Percentiles rank a stretch among this genome's conserved stretches.
Conservation (phyloP, 2,797 vertebrate species). For the Falco concolor region DNA sequence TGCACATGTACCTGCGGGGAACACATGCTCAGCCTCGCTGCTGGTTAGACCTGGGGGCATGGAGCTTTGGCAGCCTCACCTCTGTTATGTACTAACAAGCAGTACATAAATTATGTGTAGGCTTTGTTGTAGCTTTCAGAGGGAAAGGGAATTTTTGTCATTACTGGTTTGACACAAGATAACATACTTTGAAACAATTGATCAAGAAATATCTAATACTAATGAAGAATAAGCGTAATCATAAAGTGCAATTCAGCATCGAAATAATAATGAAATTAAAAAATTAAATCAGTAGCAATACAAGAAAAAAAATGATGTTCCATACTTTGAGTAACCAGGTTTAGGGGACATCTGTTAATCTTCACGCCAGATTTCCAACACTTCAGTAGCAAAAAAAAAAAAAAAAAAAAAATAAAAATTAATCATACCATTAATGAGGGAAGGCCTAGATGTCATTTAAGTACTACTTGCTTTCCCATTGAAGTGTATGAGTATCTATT, state of each 20-base stretch:
- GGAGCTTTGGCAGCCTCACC: background rate
- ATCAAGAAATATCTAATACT: background rate
- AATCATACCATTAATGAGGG: background rate
- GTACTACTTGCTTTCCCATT: background rate
- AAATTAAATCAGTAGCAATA: background rate
- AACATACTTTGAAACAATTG: background rate
- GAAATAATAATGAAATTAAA: background rate
- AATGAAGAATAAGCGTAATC: background rate
- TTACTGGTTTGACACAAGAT: background rate
- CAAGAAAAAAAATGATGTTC: background rate
- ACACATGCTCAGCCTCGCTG: background rate
- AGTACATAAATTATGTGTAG: background rate
- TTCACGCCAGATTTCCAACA: background rate
- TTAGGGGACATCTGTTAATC: background rate
- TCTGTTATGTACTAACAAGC: background rate
- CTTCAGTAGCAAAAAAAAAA: background rate
- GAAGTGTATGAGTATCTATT: background rate
- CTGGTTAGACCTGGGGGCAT: background rate
- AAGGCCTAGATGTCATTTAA: background rate
- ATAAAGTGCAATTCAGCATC: background rate
- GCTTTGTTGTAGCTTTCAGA: background rate
- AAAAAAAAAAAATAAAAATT: background rate
- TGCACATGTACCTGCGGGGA: background rate
- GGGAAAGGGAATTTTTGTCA: background rate
- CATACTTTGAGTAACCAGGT: background rate